phyloP scores from a whole-genome alignment of 2,888 invertebrate species.

The Meliscaeva auricollis region DNA sequence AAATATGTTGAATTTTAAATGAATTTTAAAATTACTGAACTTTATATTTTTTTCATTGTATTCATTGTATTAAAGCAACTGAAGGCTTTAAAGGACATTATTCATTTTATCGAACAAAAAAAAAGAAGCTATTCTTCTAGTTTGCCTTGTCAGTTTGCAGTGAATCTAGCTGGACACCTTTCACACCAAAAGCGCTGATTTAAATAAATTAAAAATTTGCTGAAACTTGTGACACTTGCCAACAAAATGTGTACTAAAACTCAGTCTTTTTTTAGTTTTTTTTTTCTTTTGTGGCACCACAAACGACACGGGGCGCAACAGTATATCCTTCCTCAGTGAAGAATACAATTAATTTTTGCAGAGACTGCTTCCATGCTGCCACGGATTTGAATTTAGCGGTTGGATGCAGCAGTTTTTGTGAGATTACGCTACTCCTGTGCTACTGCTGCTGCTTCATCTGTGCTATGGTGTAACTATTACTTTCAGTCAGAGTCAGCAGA shows the following conservation, averaged over 20 bases:
- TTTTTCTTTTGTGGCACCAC: neutral
- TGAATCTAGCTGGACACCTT: slow-evolving; percentile 20
- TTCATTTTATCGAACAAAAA: too few relatives aligned
- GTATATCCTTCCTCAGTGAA: slow-evolving; percentile 30
- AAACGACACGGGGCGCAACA: slow-evolving; percentile 16
- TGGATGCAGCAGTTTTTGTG: slow-evolving; percentile 58
- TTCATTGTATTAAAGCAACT: too few relatives aligned
- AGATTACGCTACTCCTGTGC: slow-evolving; percentile 38
- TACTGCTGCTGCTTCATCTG: neutral
- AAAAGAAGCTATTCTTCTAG: neutral
- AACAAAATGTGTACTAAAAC: neutral
- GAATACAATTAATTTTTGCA: slow-evolving; percentile 66
- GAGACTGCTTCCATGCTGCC: slow-evolving; percentile 42
- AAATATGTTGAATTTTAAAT: too few relatives aligned
- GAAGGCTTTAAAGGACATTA: too few relatives aligned
- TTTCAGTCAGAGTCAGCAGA: slow-evolving; percentile 63
- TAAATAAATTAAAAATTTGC: slow-evolving; percentile 38
- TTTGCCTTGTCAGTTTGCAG: neutral
- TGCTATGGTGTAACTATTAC: slow-evolving; percentile 30
- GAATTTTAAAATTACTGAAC: too few relatives aligned
- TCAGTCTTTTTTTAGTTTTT: neutral
- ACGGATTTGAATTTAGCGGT: slow-evolving; percentile 60
- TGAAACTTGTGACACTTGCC: slow-evolving; percentile 26
- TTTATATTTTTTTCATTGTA: too few relatives aligned
- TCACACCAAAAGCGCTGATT: slow-evolving; percentile 23